Evolutionary conservation across 64 coral and sea anemone genomes (phyloP), one percentile per base, ranked within the genome.

Genomic region (Montipora cactus): DNA sequence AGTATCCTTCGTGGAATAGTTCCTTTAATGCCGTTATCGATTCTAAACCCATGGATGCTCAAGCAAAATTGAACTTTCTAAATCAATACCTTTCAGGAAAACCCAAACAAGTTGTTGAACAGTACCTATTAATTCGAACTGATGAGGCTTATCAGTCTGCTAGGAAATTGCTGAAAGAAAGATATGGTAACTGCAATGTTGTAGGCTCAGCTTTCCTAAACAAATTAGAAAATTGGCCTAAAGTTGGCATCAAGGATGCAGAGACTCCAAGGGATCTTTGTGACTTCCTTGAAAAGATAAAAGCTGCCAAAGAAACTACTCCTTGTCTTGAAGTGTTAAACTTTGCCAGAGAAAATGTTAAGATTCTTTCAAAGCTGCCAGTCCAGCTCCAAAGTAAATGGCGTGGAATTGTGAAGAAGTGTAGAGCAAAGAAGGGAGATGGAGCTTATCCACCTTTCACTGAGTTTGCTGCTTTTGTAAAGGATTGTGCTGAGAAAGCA

Each of bases 161-260:
- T 44, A 93, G 87, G 44, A 75, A 10, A 11, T 23, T 87, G 15
- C 57, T 93, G 22, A 21, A 64, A 47, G 82, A 93, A 47, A 77
- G 73, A 44, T 93, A 93, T 78, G 9, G 2, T 10, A 55, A 55
- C 52, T 55, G 52, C 52, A 55, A 55, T 55, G 52, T 55, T 5
- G 52, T 93, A 13, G 67, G 91, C 25, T 77, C 47, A 15, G 81
- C 74, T 18, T 87, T 93, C 21, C 49, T 87, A 5, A 93, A 58
- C 46, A 93, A 90, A 25, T 76, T 94, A 52, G 93, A 94, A 66
- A 74, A 57, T 3, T 94, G 88, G 87, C 93, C 87, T 44, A 94
- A 81, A 9, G 77, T 94, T 44, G 81, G 81, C 0, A 19, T 22
- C n/a, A 85, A 48, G 81, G 78, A 86, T 85, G 80, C 90, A 44